A percentile compares a stretch with the other conserved stretches of the same genome.
Conservation (phyloP, 37 sponge, comb jelly and placozoan species). For the Beroe forskalii region DNA sequence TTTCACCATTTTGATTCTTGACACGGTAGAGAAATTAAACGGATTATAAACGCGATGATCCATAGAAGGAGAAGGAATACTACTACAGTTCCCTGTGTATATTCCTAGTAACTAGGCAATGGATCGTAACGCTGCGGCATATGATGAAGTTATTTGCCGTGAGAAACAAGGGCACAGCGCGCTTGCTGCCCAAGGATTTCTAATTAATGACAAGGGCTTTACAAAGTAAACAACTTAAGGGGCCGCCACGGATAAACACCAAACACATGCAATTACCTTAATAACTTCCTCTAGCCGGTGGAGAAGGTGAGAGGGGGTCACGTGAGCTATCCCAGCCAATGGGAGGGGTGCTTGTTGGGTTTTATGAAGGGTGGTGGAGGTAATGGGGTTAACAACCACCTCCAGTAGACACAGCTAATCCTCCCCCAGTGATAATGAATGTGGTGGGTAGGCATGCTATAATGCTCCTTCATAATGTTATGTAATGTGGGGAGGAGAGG, state of each 20-base stretch:
- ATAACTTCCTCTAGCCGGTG: not conserved
- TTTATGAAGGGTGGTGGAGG: not conserved
- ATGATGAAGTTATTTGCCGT: conserved; percentile 22
- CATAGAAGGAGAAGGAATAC: too few relatives aligned
- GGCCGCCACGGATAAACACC: conserved; percentile 61
- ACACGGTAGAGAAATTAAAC: too few relatives aligned
- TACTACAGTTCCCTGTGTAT: too few relatives aligned
- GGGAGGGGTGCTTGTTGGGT: not conserved
- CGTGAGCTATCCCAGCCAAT: not conserved
- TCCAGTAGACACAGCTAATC: not conserved
- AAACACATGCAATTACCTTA: conserved; percentile 63
- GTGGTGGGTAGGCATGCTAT: too few relatives aligned
- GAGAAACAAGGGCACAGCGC: not conserved
- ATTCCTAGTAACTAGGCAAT: too few relatives aligned
- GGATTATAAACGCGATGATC: too few relatives aligned
- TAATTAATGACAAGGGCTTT: conserved; percentile 63
- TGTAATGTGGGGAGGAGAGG: not conserved
- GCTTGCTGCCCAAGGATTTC: conserved; percentile 29
- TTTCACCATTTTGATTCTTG: too few relatives aligned
- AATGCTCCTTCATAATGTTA: too few relatives aligned
- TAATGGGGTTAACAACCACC: not conserved
- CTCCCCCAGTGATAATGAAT: not conserved
- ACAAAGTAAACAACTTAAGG: conserved; percentile 64
- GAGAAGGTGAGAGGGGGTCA: not conserved
- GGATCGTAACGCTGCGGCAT: too few relatives aligned